Base-by-base conservation (phyloP, 1,140 invertebrate species). In the Popillia japonica region DNA sequence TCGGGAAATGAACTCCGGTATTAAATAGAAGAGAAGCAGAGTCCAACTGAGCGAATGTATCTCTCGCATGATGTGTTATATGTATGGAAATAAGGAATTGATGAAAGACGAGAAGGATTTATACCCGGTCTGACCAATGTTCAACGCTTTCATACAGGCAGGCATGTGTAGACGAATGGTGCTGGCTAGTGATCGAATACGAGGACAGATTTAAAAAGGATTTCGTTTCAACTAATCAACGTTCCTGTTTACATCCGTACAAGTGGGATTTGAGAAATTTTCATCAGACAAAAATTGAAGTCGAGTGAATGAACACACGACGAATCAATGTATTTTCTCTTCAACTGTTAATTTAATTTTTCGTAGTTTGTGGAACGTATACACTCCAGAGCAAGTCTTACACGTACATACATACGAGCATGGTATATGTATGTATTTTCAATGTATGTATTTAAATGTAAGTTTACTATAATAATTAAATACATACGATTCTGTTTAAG, bases 71-170 rank as follows among this genome's bases (percentile, higher is more conserved):
- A 80, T 78, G 77, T 78, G 81, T 81, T 81, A 82, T 83, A 83
- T 83, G 83, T 83, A 83, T 83, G 83, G 83, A 83, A 83, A 83
- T 83, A 83, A 80, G 82, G 79, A 83, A 83, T 81, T 83, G 83
- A 83, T 83, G 83, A 83, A 83, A 83, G 81, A 77, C 81, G 80
- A 80, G 78, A 80, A 81, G 82, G 83, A 83, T 83, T 83, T 83
- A 83, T 83, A 78, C 61, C 80, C 81, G 79, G 79, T 81, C 79
- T 83, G 82, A 81, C 81, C 79, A 80, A 34, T 77, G 77, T 80
- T 55, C 48, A 17, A 17, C 48, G 11, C 48, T 14, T 17, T 55
- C 48, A 17, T 6, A 3, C 17, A 14, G 48, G 17, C 17, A 17
- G 14, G 14, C 17, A 55, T 7, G 48, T 17, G 27, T 34, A 4